Evolutionary conservation across 2,797 vertebrate genomes (phyloP).

Genomic region (Xenopus petersii): DNA sequence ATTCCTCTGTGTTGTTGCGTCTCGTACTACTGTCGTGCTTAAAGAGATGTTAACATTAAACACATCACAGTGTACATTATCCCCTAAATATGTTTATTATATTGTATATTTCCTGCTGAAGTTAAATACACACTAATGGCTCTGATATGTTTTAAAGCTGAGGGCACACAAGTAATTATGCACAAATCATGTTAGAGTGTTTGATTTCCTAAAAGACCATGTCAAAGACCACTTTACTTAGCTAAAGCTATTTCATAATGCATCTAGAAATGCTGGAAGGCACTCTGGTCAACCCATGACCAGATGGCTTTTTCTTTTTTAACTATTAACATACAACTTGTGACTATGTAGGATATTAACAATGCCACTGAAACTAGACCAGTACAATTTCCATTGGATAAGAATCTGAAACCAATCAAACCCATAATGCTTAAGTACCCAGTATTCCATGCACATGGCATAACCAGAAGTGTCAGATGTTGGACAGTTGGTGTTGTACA

Average conservation of each 20-base stretch:
- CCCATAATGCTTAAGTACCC: slow-evolving; percentile 17
- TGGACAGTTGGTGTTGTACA: slow-evolving; percentile 41
- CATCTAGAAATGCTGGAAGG: slow-evolving; percentile 7
- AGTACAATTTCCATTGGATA: neutral
- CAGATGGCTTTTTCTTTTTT: slow-evolving; percentile 21
- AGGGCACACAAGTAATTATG: too few relatives aligned
- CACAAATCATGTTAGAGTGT: neutral
- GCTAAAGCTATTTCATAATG: slow-evolving; percentile 9
- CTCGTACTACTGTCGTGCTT: too few relatives aligned
- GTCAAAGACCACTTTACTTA: slow-evolving; percentile 9
- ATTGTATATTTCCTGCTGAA: too few relatives aligned
- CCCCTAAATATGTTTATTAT: too few relatives aligned
- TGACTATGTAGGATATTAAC: neutral
- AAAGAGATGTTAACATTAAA: too few relatives aligned
- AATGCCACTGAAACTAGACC: neutral
- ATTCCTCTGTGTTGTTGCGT: too few relatives aligned
- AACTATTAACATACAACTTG: slow-evolving; percentile 7
- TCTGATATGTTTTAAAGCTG: too few relatives aligned
- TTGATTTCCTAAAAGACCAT: slow-evolving; percentile 1
- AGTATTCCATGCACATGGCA: slow-evolving; percentile 9
- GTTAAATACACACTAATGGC: too few relatives aligned
- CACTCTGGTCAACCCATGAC: neutral
- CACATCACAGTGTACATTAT: too few relatives aligned
- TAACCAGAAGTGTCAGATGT: slow-evolving; percentile 22
- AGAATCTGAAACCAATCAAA: neutral